phyloP scores from a whole-genome alignment of 2,797 vertebrate species.

The Morelia viridis region DNA sequence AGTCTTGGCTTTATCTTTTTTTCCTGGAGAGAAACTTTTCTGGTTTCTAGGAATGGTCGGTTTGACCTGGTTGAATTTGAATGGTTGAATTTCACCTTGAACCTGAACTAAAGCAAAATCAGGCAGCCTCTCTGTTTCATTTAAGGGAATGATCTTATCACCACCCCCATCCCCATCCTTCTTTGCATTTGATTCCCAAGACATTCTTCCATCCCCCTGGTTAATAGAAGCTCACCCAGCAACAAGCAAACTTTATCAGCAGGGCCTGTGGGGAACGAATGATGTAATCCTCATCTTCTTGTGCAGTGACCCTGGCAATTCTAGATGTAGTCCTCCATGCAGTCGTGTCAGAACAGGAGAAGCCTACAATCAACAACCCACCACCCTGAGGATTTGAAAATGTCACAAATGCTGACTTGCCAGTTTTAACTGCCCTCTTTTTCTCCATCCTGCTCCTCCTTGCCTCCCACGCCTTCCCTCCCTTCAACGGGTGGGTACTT shows the following conservation, averaged over 20 bases:
- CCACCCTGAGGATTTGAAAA: constrained; percentile 69
- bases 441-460: constrained; percentile 2
- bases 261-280: constrained; percentile 57
- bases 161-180: not conserved
- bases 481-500: constrained; percentile 51
- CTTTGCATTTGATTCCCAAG: not conserved
- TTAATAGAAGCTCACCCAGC: constrained; percentile 37
- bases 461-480: constrained; percentile 13
- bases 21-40: not conserved
- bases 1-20: not conserved
- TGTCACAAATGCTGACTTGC: constrained; percentile 70
- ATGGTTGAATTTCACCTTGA: not conserved
- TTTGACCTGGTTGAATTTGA: not conserved
- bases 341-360: constrained; percentile 78
- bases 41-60: not conserved
- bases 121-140: not conserved
- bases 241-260: constrained; percentile 56
- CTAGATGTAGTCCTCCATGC: constrained; percentile 54
- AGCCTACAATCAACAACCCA: constrained; percentile 71
- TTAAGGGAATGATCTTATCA: not conserved
- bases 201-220: not conserved
- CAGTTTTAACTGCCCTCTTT: constrained; percentile 66
- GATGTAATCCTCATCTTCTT: constrained; percentile 51
- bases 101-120: not conserved
- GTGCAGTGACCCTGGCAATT: constrained; percentile 54